Evolutionary conservation across 2,113 vertebrate species (phyloP), one percentile per base, ranked within the genome.

Genomic region (Alouatta palliata): DNA sequence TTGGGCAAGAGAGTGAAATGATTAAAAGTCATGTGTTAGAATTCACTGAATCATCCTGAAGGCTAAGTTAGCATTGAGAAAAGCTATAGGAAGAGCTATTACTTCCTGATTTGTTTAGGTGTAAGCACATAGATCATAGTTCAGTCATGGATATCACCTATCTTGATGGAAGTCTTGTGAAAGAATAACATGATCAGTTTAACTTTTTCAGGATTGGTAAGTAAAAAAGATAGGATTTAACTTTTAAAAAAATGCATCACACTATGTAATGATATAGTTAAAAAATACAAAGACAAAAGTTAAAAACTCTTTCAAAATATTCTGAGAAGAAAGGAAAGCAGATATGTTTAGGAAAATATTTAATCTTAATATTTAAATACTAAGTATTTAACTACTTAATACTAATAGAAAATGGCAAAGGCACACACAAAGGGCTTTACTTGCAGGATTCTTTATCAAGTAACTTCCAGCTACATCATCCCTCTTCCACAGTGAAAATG

Each of bases 251-350:
- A 56, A 90, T 83, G 4, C 4, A 49, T 87, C 47, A 32, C 49
- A 47, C 2, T 23, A 8, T 54, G 21, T 32, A 84, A 56, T 81
- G 8, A 49, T 17, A 2, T 19, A 49, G 49, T 81, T 77, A 79
- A 66, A 80, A 83, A 81, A 92, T 21, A 20, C 25, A 76, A n/a
- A 87, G 61, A 89, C 6, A 86, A 89, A 97, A 92, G 47, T 54
- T 83, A 12, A 95, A 90, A n/a, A 54, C 5, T 90, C n/a, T 83
- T 76, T 79, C 27, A 96, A 82, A 75, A 54, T 97, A 83, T 7
- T 79, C 66, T 79, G 30, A 93, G 37, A 90, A 92, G 45, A 91
- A 92, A 85, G n/a, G 70, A 66, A 97, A 79, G 21, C n/a, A 79
- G 64, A 6, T 86, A 76, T 20, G 0, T 70, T 49, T 9, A 80